Conservation (phyloP, 1,140 invertebrate species). For the Streblospio benedicti region DNA sequence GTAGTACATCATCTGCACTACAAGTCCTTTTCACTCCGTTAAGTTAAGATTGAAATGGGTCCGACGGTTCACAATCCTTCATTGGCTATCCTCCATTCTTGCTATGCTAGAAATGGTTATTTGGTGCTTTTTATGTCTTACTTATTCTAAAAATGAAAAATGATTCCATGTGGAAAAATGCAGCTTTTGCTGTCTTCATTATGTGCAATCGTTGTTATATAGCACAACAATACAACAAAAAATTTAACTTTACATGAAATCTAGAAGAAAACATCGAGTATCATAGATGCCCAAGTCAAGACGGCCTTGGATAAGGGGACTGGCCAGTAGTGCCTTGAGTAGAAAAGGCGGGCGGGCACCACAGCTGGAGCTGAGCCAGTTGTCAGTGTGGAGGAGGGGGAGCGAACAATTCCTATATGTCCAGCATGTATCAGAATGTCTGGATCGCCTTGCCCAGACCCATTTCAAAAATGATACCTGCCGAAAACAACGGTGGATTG, state of each 20-base stretch:
- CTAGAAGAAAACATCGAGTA: no score
- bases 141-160: no score
- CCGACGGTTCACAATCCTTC: no score
- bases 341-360: conserved; percentile 78
- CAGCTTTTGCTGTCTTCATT: no score
- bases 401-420: conserved; percentile 82
- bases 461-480: conserved; percentile 64
- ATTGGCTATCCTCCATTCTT: not conserved
- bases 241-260: no score
- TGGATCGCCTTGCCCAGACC: conserved; percentile 87
- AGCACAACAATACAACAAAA: no score
- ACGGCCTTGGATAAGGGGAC: no score
- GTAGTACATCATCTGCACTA: not conserved
- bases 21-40: not conserved
- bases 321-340: no score
- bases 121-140: not conserved
- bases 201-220: no score
- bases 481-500: no score
- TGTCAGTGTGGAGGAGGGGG: conserved; percentile 86
- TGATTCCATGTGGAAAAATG: no score
- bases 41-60: not conserved
- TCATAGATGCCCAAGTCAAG: no score
- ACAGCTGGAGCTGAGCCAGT: conserved; percentile 63
- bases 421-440: conserved; percentile 68
- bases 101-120: not conserved